Conservation (phyloP, 2,888 invertebrate species). For the Steinernema hermaphroditum region DNA sequence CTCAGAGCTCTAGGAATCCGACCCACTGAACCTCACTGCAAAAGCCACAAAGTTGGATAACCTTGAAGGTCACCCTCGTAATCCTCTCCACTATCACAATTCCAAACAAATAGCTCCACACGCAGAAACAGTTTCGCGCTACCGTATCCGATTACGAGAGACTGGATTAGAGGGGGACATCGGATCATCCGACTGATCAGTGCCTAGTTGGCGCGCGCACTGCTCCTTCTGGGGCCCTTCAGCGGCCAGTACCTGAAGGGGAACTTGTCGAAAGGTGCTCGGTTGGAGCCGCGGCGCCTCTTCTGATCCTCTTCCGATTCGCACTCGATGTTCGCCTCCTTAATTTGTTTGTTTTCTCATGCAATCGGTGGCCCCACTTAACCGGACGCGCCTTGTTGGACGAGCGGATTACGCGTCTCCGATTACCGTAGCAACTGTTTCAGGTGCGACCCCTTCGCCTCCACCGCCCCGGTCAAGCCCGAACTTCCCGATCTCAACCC, state of each 20-base stretch:
- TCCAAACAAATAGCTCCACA: no score
- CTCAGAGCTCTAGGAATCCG: no score
- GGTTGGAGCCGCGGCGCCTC: slow-evolving; percentile 19
- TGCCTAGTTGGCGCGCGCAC: not conserved
- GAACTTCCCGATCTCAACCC: slow-evolving; percentile 6
- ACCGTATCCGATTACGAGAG: slow-evolving; percentile 3
- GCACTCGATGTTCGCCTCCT: not conserved
- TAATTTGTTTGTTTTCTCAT: slow-evolving; percentile 30
- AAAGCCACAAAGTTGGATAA: no score
- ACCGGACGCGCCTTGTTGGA: slow-evolving; percentile 11
- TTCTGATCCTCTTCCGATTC: not conserved
- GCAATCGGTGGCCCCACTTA: slow-evolving; percentile 31
- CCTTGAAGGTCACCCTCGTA: no score
- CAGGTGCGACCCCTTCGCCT: slow-evolving; percentile 27
- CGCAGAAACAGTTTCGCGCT: not conserved
- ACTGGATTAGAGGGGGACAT: not conserved
- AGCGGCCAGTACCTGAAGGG: slow-evolving; percentile 5
- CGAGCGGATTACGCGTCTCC: slow-evolving; percentile 21
- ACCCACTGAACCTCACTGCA: no score
- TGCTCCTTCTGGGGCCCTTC: slow-evolving; percentile 1
- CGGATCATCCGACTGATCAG: slow-evolving; percentile 13
- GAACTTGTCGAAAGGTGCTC: slow-evolving; percentile 9
- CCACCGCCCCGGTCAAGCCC: slow-evolving; percentile 7
- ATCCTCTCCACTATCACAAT: no score
- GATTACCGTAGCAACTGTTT: slow-evolving; percentile 28